Base-by-base conservation (phyloP, 2,797 vertebrate genomes). In the Lepus oiostolus region DNA sequence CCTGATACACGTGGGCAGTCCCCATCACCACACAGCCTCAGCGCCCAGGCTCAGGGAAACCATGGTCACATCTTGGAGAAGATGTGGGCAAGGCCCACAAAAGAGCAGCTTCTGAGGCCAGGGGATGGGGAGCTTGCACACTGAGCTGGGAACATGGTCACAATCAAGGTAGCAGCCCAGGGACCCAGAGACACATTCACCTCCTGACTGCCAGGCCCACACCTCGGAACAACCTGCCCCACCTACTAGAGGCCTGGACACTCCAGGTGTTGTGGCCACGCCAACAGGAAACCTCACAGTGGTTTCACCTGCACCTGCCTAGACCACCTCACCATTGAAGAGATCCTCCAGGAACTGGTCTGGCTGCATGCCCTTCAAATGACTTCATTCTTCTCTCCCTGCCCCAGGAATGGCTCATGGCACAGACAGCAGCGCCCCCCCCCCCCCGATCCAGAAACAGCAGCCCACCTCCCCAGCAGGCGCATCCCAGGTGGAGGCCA, bases 381-480 rank as follows among this genome's bases (percentile, higher is more conserved):
- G 42, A 75, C 19, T 35, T 74, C 60, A 26, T 79, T 63, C 72
- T 68, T 52, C 82, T 91, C 54, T 76, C 62, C 42, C 42, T 28
- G 80, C 42, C 71, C 50, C 58, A 86, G 42, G 80, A 89, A 63
- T 21, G 68, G n/a, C 80, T 63, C 50, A 12, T 28, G 85, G 54
- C 65, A 80, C 38, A 91, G 52, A 50, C 42, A 42, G 42, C 42
- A 85, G 47, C 17, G 10, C 74, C 24, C n/a, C 6, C 19, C 6
- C 24, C 10, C 32, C 71, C n/a, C 28, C 60, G 68, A 3, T 80
- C 92, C 79, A n/a, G 71, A 90, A 88, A 86, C 26, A 96, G 93
- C 52, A 52, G 65, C 79, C 77, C 54, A 68, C 52, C 72, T 88
- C 82, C 90, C 60, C 1, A 77, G n/a, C 7, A 17, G 67, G n/a